phyloP scores from a whole-genome alignment of 2,113 vertebrate genomes.

The Struthidea cinerea region DNA sequence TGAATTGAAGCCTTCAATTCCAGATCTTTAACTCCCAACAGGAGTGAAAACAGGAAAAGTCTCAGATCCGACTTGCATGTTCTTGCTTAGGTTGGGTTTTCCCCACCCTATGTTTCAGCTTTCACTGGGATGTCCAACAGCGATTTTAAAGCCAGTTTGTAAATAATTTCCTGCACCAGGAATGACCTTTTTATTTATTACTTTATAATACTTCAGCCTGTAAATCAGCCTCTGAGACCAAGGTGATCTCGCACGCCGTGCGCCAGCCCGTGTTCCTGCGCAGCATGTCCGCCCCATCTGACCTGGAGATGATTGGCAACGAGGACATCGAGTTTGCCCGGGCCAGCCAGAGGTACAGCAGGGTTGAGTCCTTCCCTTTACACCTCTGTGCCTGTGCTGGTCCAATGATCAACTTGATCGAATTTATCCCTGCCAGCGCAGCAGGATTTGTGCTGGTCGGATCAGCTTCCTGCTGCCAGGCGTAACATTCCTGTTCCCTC shows the following conservation, averaged over 20 bases:
- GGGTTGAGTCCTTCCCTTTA: background rate
- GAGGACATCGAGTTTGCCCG: slow-evolving; percentile 93
- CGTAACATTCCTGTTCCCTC: background rate
- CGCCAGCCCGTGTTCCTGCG: slow-evolving; percentile 95
- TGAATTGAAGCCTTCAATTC: background rate
- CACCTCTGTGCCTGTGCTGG: background rate
- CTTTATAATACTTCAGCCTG: slow-evolving; percentile 73
- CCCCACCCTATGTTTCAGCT: rapidly evolving
- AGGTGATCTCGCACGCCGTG: slow-evolving; percentile 82
- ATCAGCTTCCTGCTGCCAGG: background rate
- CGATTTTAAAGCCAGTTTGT: background rate
- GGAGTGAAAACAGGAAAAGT: slow-evolving; percentile 71
- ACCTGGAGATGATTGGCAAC: slow-evolving; percentile 96
- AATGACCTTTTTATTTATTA: rapidly evolving
- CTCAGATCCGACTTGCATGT: background rate
- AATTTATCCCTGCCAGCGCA: background rate
- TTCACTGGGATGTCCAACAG: background rate
- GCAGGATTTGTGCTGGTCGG: rapidly evolving
- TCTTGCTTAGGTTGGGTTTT: background rate
- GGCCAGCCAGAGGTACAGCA: slow-evolving; percentile 81
- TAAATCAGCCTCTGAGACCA: slow-evolving; percentile 90
- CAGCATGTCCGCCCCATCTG: slow-evolving; percentile 97
- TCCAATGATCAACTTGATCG: rapidly evolving
- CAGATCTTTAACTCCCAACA: background rate
- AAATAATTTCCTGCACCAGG: background rate